These are phyloP conservation scores for Microcebus lehilahytsara DNA, from an alignment of 2,113 vertebrate species.

Conservation along the genomic window DNA sequence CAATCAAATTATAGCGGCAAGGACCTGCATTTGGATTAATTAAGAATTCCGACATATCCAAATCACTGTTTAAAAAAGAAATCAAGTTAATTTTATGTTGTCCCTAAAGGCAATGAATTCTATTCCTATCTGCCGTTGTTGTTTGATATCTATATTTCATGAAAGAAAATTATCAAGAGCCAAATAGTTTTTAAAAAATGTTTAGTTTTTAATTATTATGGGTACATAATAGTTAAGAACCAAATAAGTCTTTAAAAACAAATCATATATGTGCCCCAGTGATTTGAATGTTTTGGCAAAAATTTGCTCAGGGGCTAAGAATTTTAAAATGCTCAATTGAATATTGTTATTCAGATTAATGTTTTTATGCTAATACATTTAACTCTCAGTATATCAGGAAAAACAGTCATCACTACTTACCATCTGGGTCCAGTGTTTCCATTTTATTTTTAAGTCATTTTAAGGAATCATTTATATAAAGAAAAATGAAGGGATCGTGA, in stretches of 20 bases:
- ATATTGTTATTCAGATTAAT: not conserved
- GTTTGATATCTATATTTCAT: not conserved
- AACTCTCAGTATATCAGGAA: not conserved
- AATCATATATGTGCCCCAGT: not conserved
- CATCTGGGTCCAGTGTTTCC: not conserved
- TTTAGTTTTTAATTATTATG: too few relatives aligned
- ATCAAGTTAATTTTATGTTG: slow-evolving; percentile 51
- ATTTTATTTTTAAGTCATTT: not conserved
- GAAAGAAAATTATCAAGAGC: not conserved
- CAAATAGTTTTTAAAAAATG: not conserved
- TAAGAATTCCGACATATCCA: slow-evolving; percentile 99
- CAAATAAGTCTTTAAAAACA: slow-evolving; percentile 32
- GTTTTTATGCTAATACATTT: slow-evolving; percentile 26
- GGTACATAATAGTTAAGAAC: not conserved
- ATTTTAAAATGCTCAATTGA: not conserved
- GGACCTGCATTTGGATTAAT: slow-evolving; percentile 98
- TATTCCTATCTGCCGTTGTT: not conserved
- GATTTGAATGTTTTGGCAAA: slow-evolving; percentile 2
- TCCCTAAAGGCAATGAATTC: slow-evolving; percentile 51
- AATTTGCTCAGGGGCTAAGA: not conserved
- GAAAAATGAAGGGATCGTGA: not conserved
- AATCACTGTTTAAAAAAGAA: slow-evolving; percentile 88
- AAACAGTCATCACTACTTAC: not conserved
- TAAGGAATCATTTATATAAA: not conserved
- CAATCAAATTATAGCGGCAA: slow-evolving; percentile 97